Percentiles rank a stretch among this genome's conserved stretches.
Evolutionary conservation across 92 coral and sea anemone genomes (phyloP).

Genomic region (Phenganax subtilis): DNA sequence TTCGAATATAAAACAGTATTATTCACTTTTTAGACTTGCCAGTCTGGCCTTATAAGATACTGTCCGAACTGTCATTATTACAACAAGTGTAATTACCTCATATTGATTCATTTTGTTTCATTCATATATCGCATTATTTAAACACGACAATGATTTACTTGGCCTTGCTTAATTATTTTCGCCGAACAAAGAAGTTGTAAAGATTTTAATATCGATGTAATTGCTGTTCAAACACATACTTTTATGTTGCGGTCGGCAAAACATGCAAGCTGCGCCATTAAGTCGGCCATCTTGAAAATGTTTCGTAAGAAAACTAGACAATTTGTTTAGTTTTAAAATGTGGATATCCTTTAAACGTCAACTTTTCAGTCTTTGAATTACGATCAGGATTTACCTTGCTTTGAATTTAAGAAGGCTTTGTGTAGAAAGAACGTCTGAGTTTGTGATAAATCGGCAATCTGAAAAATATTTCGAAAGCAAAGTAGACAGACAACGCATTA

Average conservation of each 20-base stretch:
- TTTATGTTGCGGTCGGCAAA: conserved; percentile 20
- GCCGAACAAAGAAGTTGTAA: not conserved
- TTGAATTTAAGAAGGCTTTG: too few species aligned
- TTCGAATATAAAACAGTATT: not conserved
- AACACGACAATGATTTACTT: not conserved
- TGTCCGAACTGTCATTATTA: not conserved
- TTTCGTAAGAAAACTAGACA: not conserved
- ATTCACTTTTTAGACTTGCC: not conserved
- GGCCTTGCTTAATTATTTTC: not conserved
- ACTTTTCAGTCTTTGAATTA: too few species aligned
- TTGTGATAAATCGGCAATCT: too few species aligned
- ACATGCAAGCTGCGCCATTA: conserved; percentile 21
- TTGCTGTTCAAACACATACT: not conserved
- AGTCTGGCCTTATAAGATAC: conserved; percentile 32
- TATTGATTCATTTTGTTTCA: not conserved
- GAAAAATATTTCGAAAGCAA: too few species aligned
- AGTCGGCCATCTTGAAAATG: conserved; percentile 4
- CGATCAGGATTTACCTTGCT: too few species aligned
- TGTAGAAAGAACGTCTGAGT: too few species aligned
- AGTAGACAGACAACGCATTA: too few species aligned
- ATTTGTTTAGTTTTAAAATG: not conserved
- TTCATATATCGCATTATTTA: not conserved
- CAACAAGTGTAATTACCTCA: conserved; percentile 3
- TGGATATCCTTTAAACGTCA: not conserved
- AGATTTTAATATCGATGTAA: conserved; percentile 25